Evolutionary conservation across 2,113 vertebrate species (phyloP).

Genomic region (Furnarius figulus): DNA sequence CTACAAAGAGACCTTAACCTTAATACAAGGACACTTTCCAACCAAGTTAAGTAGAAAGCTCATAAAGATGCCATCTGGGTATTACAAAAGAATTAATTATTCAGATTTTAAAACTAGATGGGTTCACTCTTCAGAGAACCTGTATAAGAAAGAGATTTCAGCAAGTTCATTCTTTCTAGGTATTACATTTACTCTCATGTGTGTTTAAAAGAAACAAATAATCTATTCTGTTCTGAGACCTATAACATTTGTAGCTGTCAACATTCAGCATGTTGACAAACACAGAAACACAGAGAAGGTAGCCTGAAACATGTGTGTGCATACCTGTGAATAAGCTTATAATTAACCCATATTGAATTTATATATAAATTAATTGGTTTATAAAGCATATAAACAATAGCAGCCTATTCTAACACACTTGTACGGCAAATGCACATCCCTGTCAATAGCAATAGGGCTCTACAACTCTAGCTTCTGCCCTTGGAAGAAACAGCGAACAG

Average conservation of each 20-base stretch:
- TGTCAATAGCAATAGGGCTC: not conserved
- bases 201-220: not conserved
- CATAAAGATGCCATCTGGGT: not conserved
- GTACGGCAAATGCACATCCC: not conserved
- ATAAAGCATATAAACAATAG: not conserved
- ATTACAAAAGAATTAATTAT: not conserved
- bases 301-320: not conserved
- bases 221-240: not conserved
- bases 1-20: conserved; percentile 16
- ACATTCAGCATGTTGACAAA: not conserved
- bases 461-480: not conserved
- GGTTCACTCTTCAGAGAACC: not conserved
- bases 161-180: not conserved
- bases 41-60: not conserved
- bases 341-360: not conserved
- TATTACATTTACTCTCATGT: not conserved
- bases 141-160: not conserved
- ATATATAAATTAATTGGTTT: not conserved
- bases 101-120: not conserved
- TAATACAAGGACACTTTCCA: not conserved
- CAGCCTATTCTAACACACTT: not conserved
- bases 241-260: not conserved
- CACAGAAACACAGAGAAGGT: not conserved
- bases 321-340: not conserved
- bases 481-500: not conserved